Conservation (phyloP, 2,797 vertebrate genomes). For the Anguilla pacifica region DNA sequence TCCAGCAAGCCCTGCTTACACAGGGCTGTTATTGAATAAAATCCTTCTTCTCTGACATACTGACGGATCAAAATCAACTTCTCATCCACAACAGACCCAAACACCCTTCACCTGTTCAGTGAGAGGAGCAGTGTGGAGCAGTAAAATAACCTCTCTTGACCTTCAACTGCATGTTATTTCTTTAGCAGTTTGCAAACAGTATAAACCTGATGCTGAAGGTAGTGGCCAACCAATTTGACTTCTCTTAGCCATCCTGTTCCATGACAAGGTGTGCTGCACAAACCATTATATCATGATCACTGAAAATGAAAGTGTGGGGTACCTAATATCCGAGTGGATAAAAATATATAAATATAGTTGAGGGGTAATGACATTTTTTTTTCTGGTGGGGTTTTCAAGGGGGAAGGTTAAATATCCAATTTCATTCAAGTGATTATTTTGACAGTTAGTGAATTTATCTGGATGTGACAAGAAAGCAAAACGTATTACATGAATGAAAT, state of each 20-base stretch:
- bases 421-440: conserved; percentile 37
- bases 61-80: conserved; percentile 35
- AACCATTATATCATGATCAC: conserved; percentile 38
- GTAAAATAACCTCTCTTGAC: conserved; percentile 38
- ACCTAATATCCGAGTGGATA: conserved; percentile 3
- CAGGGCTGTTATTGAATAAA: conserved; percentile 27
- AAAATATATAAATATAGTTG: conserved; percentile 25
- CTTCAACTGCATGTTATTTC: conserved; percentile 28
- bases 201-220: conserved; percentile 40
- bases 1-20: not conserved
- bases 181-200: conserved; percentile 44
- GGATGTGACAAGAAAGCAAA: conserved; percentile 15
- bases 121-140: conserved; percentile 17
- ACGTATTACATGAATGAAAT: conserved; percentile 33
- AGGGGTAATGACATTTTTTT: conserved; percentile 1
- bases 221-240: conserved; percentile 40
- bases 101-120: not conserved
- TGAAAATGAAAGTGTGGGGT: conserved; percentile 19
- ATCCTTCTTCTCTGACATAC: conserved; percentile 38
- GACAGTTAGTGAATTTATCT: conserved; percentile 10
- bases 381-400: conserved; percentile 24
- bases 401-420: conserved; percentile 50
- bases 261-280: conserved; percentile 38
- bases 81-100: conserved; percentile 29
- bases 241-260: conserved; percentile 31